Evolutionary conservation across 2,797 vertebrate genomes (phyloP).

Genomic region (Mormyrops boulengeri): DNA sequence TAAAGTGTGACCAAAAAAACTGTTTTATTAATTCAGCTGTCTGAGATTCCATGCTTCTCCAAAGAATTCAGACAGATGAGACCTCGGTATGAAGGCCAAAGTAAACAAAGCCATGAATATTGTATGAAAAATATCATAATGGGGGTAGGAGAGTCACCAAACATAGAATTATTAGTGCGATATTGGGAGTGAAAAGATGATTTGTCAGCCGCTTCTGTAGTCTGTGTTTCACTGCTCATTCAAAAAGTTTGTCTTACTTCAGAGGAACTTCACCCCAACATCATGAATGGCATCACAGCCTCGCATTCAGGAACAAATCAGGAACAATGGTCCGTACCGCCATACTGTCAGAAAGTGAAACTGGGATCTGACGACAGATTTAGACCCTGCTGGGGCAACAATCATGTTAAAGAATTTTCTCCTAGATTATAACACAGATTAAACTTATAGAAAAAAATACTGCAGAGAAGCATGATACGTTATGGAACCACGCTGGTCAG

Average conservation of each 20-base stretch:
- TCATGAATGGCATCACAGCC: background rate
- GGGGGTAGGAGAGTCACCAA: background rate
- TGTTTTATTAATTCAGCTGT: background rate
- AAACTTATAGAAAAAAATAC: background rate
- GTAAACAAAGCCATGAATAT: background rate
- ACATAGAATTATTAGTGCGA: background rate
- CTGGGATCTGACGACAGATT: background rate
- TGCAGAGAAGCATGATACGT: background rate
- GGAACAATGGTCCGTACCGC: background rate
- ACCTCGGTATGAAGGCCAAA: background rate
- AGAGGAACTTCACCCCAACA: background rate
- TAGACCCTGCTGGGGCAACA: background rate
- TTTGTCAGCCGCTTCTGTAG: background rate
- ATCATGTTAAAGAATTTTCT: background rate
- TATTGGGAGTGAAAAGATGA: background rate
- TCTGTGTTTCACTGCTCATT: background rate
- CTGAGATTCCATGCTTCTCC: background rate
- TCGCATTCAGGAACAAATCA: background rate
- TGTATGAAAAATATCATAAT: background rate
- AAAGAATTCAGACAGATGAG: background rate
- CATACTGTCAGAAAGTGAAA: background rate
- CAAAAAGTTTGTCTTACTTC: background rate
- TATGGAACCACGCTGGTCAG: background rate
- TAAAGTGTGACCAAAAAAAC: background rate
- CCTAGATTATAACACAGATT: background rate